Percentiles rank a stretch among this genome's conserved stretches.
phyloP scores from a whole-genome alignment of 1,140 invertebrate species.

The Lethrus apterus region DNA sequence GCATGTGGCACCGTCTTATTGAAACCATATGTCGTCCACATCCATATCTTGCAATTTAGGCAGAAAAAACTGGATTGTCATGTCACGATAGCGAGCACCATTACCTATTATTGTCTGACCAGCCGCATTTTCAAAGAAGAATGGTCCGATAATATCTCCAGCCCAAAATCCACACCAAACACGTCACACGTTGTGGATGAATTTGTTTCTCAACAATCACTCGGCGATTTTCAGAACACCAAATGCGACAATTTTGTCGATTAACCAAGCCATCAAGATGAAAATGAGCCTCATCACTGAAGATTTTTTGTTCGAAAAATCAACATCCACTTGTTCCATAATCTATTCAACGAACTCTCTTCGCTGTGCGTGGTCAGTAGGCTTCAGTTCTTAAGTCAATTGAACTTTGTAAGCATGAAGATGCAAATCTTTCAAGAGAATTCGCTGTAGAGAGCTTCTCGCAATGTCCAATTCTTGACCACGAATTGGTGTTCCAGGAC shows the following conservation, averaged over 20 bases:
- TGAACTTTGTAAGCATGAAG: too few relatives aligned
- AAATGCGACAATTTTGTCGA: constrained; percentile 31
- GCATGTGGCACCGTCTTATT: constrained; percentile 25
- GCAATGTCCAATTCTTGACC: too few relatives aligned
- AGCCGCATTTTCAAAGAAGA: constrained; percentile 12
- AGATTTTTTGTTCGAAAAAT: constrained; percentile 14
- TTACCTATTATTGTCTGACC: constrained; percentile 39
- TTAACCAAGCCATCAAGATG: constrained; percentile 23
- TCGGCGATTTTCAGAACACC: constrained; percentile 16
- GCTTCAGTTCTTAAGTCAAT: constrained; percentile 18
- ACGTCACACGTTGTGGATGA: constrained; percentile 25
- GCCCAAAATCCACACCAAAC: too few relatives aligned
- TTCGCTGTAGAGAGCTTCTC: too few relatives aligned
- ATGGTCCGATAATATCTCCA: background rate
- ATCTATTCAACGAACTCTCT: constrained; percentile 16
- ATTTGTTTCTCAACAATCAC: constrained; percentile 26
- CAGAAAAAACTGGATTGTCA: constrained; percentile 21
- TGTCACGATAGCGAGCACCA: constrained; percentile 21
- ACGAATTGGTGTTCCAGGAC: too few relatives aligned
- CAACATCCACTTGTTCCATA: constrained; percentile 14
- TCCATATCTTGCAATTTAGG: constrained; percentile 21
- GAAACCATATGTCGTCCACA: too few relatives aligned
- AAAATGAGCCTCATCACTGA: constrained; percentile 13
- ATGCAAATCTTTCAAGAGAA: too few relatives aligned
- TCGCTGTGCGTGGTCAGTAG: constrained; percentile 18